Conservation (phyloP, 2,113 vertebrate species). For the Chloropsis cyanopogon region DNA sequence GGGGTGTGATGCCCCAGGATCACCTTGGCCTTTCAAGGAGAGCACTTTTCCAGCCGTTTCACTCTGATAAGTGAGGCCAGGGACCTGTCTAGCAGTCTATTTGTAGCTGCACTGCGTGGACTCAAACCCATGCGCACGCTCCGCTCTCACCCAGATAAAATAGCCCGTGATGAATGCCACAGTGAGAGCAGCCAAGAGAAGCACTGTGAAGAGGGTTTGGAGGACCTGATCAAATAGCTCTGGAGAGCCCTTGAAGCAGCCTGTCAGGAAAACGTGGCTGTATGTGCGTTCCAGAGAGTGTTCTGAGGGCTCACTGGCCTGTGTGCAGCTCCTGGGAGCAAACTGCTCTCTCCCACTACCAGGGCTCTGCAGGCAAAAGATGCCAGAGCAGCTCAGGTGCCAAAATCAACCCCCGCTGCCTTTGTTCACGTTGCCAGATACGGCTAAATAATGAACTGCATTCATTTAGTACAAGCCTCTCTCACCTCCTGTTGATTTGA, state of each 20-base stretch:
- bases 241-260: constrained; percentile 7
- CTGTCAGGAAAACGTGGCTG: not conserved
- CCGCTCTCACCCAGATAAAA: not conserved
- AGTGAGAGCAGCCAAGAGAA: not conserved
- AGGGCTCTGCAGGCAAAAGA: not conserved
- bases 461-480: not conserved
- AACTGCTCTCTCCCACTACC: accelerated
- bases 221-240: constrained; percentile 2
- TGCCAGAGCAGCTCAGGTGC: not conserved
- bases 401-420: not conserved
- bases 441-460: not conserved
- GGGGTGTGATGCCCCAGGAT: not conserved
- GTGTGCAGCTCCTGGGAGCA: not conserved
- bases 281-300: not conserved
- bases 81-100: not conserved
- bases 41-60: not conserved
- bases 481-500: not conserved
- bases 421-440: not conserved
- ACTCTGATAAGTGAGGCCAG: not conserved
- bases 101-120: not conserved
- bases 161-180: not conserved
- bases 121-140: accelerated
- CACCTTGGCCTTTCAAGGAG: not conserved
- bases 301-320: not conserved
- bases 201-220: not conserved